Conservation (phyloP, 2,113 vertebrate species). For the Asarcornis scutulata region DNA sequence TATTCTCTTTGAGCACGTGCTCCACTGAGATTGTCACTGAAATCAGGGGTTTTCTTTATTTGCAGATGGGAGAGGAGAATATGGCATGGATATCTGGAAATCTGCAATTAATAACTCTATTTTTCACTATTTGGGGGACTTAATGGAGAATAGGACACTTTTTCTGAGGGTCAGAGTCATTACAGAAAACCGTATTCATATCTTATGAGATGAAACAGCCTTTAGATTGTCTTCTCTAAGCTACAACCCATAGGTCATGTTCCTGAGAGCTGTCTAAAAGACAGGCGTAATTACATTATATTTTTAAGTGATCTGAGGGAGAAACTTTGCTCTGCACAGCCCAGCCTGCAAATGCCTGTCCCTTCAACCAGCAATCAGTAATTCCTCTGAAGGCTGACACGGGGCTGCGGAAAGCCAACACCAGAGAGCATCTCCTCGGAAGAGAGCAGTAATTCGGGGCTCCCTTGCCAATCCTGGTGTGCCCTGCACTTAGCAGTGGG, state of each 20-base stretch:
- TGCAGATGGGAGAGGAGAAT: background rate
- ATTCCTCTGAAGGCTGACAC: background rate
- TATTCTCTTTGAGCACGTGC: background rate
- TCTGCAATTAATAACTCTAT: background rate
- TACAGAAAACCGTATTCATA: background rate
- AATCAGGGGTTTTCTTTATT: background rate
- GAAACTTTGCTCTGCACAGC: background rate
- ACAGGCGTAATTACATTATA: background rate
- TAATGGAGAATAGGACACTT: background rate
- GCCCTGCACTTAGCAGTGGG: fast-evolving
- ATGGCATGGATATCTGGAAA: background rate
- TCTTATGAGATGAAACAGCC: background rate
- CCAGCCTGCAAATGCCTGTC: background rate
- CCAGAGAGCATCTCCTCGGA: fast-evolving
- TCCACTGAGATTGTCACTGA: background rate
- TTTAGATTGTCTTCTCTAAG: background rate
- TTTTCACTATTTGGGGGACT: background rate
- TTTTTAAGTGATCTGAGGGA: background rate
- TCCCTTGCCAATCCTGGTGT: background rate
- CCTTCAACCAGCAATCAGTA: background rate
- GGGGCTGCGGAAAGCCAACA: background rate
- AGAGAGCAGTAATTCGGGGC: background rate
- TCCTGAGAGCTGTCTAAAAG: background rate
- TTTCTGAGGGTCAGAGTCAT: background rate
- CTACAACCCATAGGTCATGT: background rate